Evolutionary conservation across 2,888 invertebrate genomes (phyloP), one percentile per base, ranked within the genome.

Genomic region (Papilio elwesi): DNA sequence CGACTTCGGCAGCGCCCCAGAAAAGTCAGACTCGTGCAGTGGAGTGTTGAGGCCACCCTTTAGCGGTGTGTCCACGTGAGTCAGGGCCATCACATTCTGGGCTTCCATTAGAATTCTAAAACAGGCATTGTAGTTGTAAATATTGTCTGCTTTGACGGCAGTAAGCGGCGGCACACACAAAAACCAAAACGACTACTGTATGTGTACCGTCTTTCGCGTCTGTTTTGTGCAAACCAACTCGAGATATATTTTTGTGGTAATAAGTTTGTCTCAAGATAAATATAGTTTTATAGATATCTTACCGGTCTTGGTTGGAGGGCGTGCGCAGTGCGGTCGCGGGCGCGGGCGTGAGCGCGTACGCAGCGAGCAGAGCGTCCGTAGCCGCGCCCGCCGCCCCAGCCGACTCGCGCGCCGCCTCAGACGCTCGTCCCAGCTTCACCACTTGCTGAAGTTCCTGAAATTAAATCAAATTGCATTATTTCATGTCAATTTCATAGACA

Each of bases 61-160:
- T 16, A 99, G 92, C 0, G 99, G 99, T 0, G 99, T 99, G 85
- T 99, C 99, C 1, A 99, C 98, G 87, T 99, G 99, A 0, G 98
- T 98, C 26, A 99, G 93, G 0, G 99, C 99, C 98, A 99, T 98
- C 84, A 99, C 97, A 86, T 99, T 99, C 90, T 99, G 99, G 0
- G 99, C 99, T 91, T 99, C 99, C 95, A 99, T 96, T 75, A 97
- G 94, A 76, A 97, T 96, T 78, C 96, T 94, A 81, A 5, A 78
- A 81, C 26, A n/a, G 12, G 6, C 38, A 26, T 26, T 2, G 26
- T 26, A 26, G 26, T 26, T 1, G 4, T 26, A 26, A 26, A 26
- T 26, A 26, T 26, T 26, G 4, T 26, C 26, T 26, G 26, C 26
- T 2, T 26, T 26, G 26, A 26, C 26, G 26, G 26, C 2, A 26